These are phyloP conservation scores for Drosophila paracracens DNA, from an alignment of 2,888 invertebrate genomes.

Conservation along the genomic window DNA sequence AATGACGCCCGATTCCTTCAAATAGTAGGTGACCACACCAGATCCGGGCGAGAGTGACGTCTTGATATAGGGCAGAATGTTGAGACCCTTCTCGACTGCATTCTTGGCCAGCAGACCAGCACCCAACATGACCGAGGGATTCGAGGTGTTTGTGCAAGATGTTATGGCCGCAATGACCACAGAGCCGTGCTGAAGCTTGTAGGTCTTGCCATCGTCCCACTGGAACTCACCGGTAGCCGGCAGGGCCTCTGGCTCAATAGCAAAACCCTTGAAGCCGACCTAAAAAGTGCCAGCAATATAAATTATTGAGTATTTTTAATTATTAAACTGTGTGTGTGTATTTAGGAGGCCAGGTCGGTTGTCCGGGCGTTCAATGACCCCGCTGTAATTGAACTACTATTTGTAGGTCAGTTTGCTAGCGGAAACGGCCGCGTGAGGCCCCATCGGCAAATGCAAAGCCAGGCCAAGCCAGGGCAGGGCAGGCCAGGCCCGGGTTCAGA, in stretches of 20 bases:
- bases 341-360: background rate
- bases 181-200: conserved; percentile 93
- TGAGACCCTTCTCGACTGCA: conserved; percentile 95
- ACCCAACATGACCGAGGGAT: conserved; percentile 99
- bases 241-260: conserved; percentile 89
- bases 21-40: conserved; percentile 94
- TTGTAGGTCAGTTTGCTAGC: conserved; percentile 80
- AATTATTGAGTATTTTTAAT: conserved; percentile 14
- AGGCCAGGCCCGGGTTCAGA: conserved; percentile 51
- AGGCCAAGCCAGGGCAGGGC: background rate
- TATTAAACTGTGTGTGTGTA: background rate
- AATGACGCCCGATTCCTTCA: conserved; percentile 94
- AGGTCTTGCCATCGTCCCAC: conserved; percentile 91
- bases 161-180: conserved; percentile 99
- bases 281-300: conserved; percentile 79
- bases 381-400: conserved; percentile 9
- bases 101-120: conserved; percentile 97
- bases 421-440: conserved; percentile 63
- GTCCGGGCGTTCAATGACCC: conserved; percentile 65
- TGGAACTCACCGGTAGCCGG: conserved; percentile 89
- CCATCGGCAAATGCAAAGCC: conserved; percentile 23
- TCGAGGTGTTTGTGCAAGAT: conserved; percentile 98
- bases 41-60: conserved; percentile 98
- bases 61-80: conserved; percentile 96
- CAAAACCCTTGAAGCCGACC: conserved; percentile 97